These are phyloP conservation scores for Cephalotes varians DNA, from an alignment of 2,888 invertebrate genomes.

Conservation along the genomic window DNA sequence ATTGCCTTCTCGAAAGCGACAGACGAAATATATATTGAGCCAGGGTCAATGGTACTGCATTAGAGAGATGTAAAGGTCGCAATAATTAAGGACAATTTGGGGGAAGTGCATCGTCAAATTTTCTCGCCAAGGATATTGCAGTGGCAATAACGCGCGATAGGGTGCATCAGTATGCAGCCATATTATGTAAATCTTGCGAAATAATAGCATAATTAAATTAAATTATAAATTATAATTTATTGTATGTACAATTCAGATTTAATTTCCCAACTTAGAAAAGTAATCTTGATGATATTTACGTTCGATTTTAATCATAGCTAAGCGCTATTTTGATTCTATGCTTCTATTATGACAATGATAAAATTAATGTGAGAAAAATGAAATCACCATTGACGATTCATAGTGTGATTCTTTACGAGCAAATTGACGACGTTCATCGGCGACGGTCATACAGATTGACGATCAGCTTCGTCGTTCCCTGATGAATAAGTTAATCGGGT, in stretches of 20 bases:
- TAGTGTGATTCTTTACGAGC: constrained; percentile 2
- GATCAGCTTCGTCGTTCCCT: constrained; percentile 62
- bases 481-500: constrained; percentile 75
- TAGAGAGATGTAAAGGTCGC: constrained; percentile 57
- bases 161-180: neutral
- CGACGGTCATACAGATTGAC: constrained; percentile 3
- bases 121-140: constrained; percentile 26
- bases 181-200: constrained; percentile 9
- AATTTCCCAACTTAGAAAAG: neutral
- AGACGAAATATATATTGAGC: constrained; percentile 73
- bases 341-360: neutral
- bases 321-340: neutral
- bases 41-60: constrained; percentile 62
- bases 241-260: neutral
- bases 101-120: constrained; percentile 18
- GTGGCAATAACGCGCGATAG: neutral
- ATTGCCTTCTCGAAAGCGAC: constrained; percentile 78
- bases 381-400: neutral
- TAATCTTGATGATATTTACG: neutral
- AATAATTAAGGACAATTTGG: constrained; percentile 57
- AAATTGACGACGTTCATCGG: constrained; percentile 53
- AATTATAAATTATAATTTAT: neutral
- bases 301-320: no score
- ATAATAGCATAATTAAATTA: neutral
- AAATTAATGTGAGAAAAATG: constrained; percentile 20